Evolutionary conservation across 2,797 vertebrate species (phyloP).

Genomic region (Typhlichthys eigenmanni): DNA sequence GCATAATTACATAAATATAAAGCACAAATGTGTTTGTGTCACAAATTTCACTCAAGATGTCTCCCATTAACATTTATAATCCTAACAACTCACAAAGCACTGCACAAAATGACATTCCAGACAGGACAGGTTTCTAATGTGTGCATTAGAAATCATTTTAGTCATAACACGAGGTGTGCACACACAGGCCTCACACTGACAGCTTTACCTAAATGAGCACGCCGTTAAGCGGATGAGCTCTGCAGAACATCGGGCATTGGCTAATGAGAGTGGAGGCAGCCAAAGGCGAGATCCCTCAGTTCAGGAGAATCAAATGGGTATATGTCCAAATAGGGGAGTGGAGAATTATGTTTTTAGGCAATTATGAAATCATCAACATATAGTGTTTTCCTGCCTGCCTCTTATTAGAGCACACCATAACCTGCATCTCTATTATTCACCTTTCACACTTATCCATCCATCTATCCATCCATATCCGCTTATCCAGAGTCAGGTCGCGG

Average conservation of each 20-base stretch:
- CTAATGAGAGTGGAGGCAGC: slow-evolving; percentile 61
- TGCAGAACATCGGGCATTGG: slow-evolving; percentile 31
- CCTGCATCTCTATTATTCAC: slow-evolving; percentile 7
- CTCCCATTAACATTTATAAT: slow-evolving; percentile 36
- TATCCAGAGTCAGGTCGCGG: no score
- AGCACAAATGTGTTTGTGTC: slow-evolving; percentile 35
- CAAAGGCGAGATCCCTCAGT: slow-evolving; percentile 42
- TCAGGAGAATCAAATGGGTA: slow-evolving; percentile 23
- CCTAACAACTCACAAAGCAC: slow-evolving; percentile 22
- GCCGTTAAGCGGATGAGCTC: slow-evolving; percentile 45
- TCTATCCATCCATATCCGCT: no score
- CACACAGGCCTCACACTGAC: slow-evolving; percentile 46
- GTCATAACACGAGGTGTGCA: slow-evolving; percentile 43
- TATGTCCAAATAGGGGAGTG: slow-evolving; percentile 19
- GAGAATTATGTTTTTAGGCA: slow-evolving; percentile 22
- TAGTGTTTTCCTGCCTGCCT: slow-evolving; percentile 33
- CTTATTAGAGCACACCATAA: slow-evolving; percentile 36
- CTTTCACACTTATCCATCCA: no score
- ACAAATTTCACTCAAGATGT: slow-evolving; percentile 26
- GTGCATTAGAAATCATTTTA: slow-evolving; percentile 48
- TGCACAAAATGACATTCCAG: slow-evolving; percentile 30
- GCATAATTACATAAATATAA: slow-evolving; percentile 18
- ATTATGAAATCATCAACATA: slow-evolving; percentile 46
- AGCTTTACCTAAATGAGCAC: slow-evolving; percentile 53
- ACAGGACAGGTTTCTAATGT: slow-evolving; percentile 10